Conservation (phyloP, 1,140 invertebrate species). For the Lepidurus packardi region DNA sequence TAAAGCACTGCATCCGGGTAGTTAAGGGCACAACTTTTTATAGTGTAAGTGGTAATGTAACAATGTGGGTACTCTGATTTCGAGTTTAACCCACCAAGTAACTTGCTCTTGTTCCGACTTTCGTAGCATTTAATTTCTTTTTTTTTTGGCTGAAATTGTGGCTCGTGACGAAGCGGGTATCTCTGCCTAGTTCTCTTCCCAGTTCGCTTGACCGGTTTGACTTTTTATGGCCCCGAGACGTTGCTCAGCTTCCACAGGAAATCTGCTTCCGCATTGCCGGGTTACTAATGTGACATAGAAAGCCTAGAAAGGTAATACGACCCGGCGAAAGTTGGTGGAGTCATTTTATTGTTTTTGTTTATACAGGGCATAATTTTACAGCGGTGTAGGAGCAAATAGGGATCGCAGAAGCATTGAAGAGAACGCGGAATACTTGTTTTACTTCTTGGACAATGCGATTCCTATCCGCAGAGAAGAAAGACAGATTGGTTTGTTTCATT, state of each 20-base stretch:
- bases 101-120: not conserved
- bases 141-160: not conserved
- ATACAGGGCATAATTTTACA: not conserved
- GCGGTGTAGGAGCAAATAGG: not conserved
- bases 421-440: not conserved
- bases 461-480: not conserved
- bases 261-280: not conserved
- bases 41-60: not conserved
- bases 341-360: not conserved
- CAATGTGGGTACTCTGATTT: not conserved
- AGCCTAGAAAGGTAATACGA: not conserved
- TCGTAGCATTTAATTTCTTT: not conserved
- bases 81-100: not conserved
- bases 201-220: not conserved
- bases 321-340: not conserved
- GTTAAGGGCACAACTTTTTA: no score
- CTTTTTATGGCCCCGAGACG: not conserved
- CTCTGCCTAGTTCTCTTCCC: not conserved
- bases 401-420: not conserved
- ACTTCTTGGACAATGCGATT: not conserved
- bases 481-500: not conserved
- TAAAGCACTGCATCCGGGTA: not conserved
- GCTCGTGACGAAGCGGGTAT: not conserved
- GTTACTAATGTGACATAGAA: not conserved
- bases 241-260: not conserved